These are phyloP conservation scores for Anoplolepis gracilipes DNA, from an alignment of 1,140 invertebrate species.

Conservation along the genomic window DNA sequence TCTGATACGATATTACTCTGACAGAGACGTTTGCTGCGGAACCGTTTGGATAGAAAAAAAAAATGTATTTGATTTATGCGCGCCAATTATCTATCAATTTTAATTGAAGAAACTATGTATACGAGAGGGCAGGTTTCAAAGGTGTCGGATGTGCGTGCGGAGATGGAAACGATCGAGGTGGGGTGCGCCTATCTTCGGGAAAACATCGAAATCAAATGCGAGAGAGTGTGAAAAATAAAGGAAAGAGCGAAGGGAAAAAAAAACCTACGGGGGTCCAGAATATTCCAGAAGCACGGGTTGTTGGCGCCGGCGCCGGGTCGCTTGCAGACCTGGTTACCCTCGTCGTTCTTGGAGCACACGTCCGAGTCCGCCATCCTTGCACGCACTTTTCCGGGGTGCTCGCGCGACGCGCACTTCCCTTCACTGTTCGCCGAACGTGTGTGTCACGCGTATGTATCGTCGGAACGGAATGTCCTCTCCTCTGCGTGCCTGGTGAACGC, in stretches of 20 bases:
- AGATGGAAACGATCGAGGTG: neutral
- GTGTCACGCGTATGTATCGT: neutral
- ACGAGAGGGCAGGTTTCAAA: neutral
- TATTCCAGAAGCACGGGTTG: slow-evolving; percentile 82
- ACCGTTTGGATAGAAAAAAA: neutral
- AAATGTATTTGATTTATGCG: no score
- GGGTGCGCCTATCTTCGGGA: neutral
- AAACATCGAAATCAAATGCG: no score
- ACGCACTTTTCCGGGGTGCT: slow-evolving; percentile 48
- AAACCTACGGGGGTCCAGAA: slow-evolving; percentile 81
- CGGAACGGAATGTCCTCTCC: neutral
- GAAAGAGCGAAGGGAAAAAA: neutral
- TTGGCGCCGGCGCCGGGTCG: slow-evolving; percentile 53
- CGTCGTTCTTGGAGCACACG: slow-evolving; percentile 68
- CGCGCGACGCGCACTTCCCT: slow-evolving; percentile 60
- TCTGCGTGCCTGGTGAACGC: slow-evolving; percentile 38
- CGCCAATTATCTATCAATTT: no score
- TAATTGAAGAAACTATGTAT: no score
- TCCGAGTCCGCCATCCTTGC: slow-evolving; percentile 74
- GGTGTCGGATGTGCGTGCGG: neutral
- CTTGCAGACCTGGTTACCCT: slow-evolving; percentile 72
- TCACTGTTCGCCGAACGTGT: slow-evolving; percentile 20
- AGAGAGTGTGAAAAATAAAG: neutral
- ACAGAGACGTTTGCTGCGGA: neutral
- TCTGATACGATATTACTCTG: neutral